Conservation (phyloP, 2,113 vertebrate species). For the Oceanodroma tethys region DNA sequence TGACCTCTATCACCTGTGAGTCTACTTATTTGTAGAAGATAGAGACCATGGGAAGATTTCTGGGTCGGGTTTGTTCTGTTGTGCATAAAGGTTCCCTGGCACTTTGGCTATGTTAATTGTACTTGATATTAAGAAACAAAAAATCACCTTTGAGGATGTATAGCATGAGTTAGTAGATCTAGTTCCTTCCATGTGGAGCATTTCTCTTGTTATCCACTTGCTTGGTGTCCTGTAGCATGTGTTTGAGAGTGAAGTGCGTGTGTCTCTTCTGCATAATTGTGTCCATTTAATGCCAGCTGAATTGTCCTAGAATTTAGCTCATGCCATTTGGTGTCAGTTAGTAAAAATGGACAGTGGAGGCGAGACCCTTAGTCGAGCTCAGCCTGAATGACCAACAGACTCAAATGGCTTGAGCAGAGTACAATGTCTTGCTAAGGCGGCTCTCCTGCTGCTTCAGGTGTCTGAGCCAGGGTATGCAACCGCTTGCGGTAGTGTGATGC, state of each 20-base stretch:
- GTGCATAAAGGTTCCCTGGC: neutral
- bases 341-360: neutral
- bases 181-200: neutral
- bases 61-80: neutral
- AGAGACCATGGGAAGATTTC: neutral
- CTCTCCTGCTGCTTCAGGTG: neutral
- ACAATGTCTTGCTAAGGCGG: neutral
- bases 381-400: neutral
- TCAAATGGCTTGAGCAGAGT: neutral
- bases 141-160: neutral
- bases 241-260: neutral
- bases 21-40: neutral
- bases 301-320: neutral
- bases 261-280: neutral
- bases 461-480: neutral
- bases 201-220: neutral
- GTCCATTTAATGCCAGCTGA: neutral
- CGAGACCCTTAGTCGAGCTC: neutral
- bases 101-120: neutral
- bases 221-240: neutral
- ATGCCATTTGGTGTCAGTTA: neutral
- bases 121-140: neutral
- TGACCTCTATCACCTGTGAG: neutral
- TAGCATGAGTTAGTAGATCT: neutral
- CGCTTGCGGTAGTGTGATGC: rapidly evolving